Conservation (phyloP, 2,888 invertebrate genomes). For the Lasioglossum morio region DNA sequence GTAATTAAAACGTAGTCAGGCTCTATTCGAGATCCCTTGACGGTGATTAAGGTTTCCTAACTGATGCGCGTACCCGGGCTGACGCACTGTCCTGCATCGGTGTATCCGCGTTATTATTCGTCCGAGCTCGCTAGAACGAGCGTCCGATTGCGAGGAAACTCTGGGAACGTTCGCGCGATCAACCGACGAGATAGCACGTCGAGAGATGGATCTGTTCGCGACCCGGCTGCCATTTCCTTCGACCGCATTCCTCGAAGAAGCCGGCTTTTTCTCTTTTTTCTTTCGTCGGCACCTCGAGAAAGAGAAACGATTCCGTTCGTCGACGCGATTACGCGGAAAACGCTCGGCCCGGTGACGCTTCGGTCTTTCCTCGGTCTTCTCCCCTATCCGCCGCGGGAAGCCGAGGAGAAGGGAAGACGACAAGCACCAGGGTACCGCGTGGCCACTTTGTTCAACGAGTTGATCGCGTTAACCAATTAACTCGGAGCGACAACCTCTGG, state of each 20-base stretch:
- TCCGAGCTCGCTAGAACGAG: conserved; percentile 32
- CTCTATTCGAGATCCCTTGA: conserved; percentile 76
- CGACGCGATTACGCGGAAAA: conserved; percentile 20
- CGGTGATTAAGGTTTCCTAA: conserved; percentile 74
- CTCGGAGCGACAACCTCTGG: conserved; percentile 77
- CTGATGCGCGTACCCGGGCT: conserved; percentile 50
- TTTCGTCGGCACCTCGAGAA: background rate
- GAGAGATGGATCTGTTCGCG: background rate
- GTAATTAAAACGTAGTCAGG: conserved; percentile 81
- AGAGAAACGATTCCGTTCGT: background rate
- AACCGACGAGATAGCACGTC: background rate
- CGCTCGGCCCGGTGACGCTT: conserved; percentile 16
- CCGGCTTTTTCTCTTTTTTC: background rate
- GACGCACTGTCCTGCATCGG: conserved; percentile 51
- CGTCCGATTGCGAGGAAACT: conserved; percentile 23
- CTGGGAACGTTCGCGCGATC: background rate
- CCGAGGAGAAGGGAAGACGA: background rate
- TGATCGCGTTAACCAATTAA: conserved; percentile 79
- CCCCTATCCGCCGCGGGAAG: conserved; percentile 19
- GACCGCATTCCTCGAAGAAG: background rate
- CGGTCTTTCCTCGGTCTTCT: conserved; percentile 31
- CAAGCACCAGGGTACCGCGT: conserved; percentile 34
- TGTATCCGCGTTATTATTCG: conserved; percentile 34
- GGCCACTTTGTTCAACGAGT: conserved; percentile 74
- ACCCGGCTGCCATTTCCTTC: background rate